Conservation (phyloP, 2,888 invertebrate genomes). For the Conus canariensis region DNA sequence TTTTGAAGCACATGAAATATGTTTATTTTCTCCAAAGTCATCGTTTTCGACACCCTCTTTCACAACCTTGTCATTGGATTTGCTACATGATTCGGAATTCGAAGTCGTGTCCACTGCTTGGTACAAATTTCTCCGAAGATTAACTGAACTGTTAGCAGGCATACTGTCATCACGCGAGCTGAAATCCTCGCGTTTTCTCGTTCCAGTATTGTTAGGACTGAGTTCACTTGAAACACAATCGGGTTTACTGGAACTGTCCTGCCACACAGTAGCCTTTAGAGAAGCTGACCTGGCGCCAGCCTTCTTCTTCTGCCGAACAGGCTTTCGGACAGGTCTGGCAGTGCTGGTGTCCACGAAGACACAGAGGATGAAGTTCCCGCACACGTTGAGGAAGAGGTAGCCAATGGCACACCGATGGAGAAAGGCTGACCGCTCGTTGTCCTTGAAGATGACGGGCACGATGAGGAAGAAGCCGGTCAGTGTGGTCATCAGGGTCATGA, state of each 20-base stretch:
- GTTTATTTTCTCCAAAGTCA: neutral
- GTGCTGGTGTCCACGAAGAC: conserved; percentile 50
- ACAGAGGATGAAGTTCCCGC: conserved; percentile 55
- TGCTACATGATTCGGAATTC: neutral
- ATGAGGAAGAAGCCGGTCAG: conserved; percentile 50
- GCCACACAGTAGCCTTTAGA: neutral
- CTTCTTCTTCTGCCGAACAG: neutral
- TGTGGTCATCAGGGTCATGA: conserved; percentile 52
- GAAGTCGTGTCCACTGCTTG: neutral
- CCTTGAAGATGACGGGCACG: conserved; percentile 51
- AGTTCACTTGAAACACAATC: neutral
- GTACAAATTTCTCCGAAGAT: neutral
- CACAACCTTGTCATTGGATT: neutral
- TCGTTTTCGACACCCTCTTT: neutral
- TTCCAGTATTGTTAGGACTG: neutral
- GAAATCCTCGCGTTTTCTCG: neutral
- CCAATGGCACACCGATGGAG: conserved; percentile 44
- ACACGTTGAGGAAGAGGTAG: conserved; percentile 55
- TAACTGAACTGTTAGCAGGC: neutral
- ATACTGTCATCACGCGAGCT: neutral
- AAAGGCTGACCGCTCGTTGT: conserved; percentile 19
- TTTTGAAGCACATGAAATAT: neutral
- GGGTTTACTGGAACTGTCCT: no score
- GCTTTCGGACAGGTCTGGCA: neutral
- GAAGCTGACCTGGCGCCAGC: neutral